Conservation (phyloP, 1,140 invertebrate genomes). For the Phthorimaea operculella region DNA sequence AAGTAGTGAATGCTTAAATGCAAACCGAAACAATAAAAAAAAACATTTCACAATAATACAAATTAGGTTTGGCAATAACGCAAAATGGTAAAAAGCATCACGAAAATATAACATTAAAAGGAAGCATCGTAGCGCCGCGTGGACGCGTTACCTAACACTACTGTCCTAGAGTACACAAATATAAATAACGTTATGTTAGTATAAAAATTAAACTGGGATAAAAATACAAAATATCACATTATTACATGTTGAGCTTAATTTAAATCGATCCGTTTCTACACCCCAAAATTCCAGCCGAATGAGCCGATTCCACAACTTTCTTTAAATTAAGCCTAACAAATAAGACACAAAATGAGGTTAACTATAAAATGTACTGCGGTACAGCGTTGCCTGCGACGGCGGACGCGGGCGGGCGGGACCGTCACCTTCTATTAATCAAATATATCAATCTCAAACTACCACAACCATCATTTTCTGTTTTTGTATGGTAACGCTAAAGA, state of each 20-base stretch:
- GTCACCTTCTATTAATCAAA: constrained; percentile 47
- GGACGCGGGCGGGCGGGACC: constrained; percentile 11
- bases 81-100: constrained; percentile 54
- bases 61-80: constrained; percentile 45
- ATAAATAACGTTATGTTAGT: constrained; percentile 55
- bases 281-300: constrained; percentile 30
- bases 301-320: constrained; percentile 17
- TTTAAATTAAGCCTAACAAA: constrained; percentile 67
- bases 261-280: constrained; percentile 41
- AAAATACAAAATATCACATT: constrained; percentile 68
- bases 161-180: constrained; percentile 38
- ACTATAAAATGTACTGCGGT: constrained; percentile 24
- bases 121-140: constrained; percentile 48
- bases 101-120: constrained; percentile 58
- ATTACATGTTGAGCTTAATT: constrained; percentile 68
- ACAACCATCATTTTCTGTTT: constrained; percentile 63
- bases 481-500: constrained; percentile 48
- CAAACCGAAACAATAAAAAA: constrained; percentile 47
- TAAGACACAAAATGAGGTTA: constrained; percentile 43
- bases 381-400: constrained; percentile 18
- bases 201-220: constrained; percentile 52
- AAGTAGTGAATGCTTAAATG: constrained; percentile 51
- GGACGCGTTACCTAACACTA: constrained; percentile 25
- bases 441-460: constrained; percentile 64
- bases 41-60: constrained; percentile 36